A percentile compares a stretch with the other conserved stretches of the same genome.
Conservation (phyloP, 2,113 vertebrate genomes). For the Falcunculus frontatus region DNA sequence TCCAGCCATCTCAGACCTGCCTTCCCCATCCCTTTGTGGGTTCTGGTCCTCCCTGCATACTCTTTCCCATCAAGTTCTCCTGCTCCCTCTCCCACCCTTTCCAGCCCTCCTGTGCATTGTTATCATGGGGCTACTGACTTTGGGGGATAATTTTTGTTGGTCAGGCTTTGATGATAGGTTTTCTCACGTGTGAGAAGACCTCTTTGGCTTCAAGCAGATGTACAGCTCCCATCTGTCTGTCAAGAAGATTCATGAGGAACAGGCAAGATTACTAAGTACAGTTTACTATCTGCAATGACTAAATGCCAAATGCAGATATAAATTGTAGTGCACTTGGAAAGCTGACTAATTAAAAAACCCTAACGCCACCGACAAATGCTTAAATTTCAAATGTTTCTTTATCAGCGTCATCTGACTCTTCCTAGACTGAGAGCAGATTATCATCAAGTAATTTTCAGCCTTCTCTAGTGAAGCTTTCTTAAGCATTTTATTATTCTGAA, state of each 20-base stretch:
- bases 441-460: not conserved
- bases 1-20: not conserved
- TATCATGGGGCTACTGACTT: not conserved
- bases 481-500: not conserved
- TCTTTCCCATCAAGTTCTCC: not conserved
- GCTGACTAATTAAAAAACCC: conserved; percentile 6
- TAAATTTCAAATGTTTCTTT: not conserved
- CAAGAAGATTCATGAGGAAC: conserved; percentile 21
- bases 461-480: not conserved
- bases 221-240: not conserved
- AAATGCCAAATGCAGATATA: not conserved
- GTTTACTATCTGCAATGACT: conserved; percentile 1
- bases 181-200: not conserved
- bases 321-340: not conserved
- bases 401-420: not conserved
- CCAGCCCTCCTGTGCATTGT: not conserved
- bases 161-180: not conserved
- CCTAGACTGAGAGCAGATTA: not conserved
- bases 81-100: not conserved
- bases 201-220: not conserved
- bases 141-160: not conserved
- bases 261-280: not conserved
- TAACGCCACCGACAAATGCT: not conserved
- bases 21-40: not conserved
- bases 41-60: not conserved